A percentile compares a stretch with the other conserved stretches of the same genome.
These are phyloP conservation scores for Pandion haliaetus DNA, from an alignment of 2,113 vertebrate species.

Conservation along the genomic window DNA sequence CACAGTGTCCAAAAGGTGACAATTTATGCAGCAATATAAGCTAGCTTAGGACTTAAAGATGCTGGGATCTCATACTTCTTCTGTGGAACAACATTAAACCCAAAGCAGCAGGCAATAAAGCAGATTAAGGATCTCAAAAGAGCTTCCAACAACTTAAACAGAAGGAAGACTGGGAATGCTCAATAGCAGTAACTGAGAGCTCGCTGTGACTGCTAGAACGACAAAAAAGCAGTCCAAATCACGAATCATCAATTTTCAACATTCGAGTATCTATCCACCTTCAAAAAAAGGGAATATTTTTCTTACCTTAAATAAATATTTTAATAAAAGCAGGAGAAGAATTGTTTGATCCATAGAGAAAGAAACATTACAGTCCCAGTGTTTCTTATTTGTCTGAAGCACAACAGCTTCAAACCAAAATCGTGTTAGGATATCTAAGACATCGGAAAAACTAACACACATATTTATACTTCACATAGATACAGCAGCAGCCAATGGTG, in stretches of 20 bases:
- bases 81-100: not conserved
- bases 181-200: not conserved
- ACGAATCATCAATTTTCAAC: not conserved
- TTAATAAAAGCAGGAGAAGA: slow-evolving; percentile 60
- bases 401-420: not conserved
- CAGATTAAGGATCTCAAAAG: not conserved
- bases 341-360: slow-evolving; percentile 66
- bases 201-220: not conserved
- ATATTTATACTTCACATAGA: not conserved
- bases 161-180: not conserved
- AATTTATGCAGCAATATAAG: not conserved
- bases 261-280: not conserved
- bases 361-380: not conserved
- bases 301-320: slow-evolving; percentile 72
- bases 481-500: not conserved
- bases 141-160: not conserved
- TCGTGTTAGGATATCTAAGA: not conserved
- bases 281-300: not conserved
- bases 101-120: not conserved
- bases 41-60: not conserved
- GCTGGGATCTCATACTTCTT: not conserved
- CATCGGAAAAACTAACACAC: not conserved
- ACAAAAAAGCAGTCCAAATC: not conserved
- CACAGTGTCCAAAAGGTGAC: not conserved
- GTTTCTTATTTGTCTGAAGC: not conserved